Conservation (phyloP, 2,797 vertebrate species). For the Megaceryle alcyon region DNA sequence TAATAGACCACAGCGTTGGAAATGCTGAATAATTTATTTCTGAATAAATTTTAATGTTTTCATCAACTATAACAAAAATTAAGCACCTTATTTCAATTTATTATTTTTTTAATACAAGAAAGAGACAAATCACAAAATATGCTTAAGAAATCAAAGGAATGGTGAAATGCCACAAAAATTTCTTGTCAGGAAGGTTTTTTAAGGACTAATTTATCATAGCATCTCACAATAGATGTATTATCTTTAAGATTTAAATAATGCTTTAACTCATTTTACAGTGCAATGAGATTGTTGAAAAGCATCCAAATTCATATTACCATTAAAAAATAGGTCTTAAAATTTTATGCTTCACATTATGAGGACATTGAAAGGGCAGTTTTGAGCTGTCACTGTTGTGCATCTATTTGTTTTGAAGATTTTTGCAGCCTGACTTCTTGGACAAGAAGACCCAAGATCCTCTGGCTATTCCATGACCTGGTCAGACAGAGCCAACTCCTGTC, state of each 20-base stretch:
- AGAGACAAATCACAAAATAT: not conserved
- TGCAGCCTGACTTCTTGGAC: not conserved
- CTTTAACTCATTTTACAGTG: constrained; percentile 44
- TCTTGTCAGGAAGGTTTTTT: not conserved
- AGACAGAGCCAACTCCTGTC: not conserved
- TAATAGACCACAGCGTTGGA: constrained; percentile 2
- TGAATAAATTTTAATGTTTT: constrained; percentile 59
- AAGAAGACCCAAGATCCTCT: constrained; percentile 1
- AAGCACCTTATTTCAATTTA: not conserved
- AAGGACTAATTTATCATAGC: constrained; percentile 18
- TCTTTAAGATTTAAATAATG: constrained; percentile 54
- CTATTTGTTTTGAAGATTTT: constrained; percentile 15
- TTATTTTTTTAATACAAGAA: not conserved
- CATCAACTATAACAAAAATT: constrained; percentile 33
- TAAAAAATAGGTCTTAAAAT: constrained; percentile 55
- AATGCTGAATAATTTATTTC: constrained; percentile 7
- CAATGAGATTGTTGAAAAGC: constrained; percentile 49
- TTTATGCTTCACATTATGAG: constrained; percentile 48
- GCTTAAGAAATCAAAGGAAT: constrained; percentile 56
- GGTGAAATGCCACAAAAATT: constrained; percentile 52
- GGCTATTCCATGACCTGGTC: constrained; percentile 33
- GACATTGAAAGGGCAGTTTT: constrained; percentile 44
- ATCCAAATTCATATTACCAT: constrained; percentile 45
- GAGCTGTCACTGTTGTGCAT: constrained; percentile 29
- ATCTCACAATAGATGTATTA: constrained; percentile 41